phyloP scores from a whole-genome alignment of 2,113 vertebrate genomes.

The Gavialis gangeticus region DNA sequence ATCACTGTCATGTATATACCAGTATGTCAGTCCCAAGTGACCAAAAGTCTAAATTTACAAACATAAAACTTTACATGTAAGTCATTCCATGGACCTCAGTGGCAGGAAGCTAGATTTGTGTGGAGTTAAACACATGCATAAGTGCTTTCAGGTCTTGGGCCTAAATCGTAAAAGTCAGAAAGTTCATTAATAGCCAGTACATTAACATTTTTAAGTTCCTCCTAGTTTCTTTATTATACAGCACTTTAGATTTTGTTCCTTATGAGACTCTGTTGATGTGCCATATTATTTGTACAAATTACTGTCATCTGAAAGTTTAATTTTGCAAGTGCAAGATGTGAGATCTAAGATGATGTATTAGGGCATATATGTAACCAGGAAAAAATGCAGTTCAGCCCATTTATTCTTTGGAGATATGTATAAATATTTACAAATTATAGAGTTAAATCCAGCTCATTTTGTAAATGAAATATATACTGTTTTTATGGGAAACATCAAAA shows the following conservation, averaged over 20 bases:
- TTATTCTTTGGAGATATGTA: constrained; percentile 80
- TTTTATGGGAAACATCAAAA: constrained; percentile 67
- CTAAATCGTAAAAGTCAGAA: background rate
- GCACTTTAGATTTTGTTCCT: constrained; percentile 30
- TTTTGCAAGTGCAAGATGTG: constrained; percentile 75
- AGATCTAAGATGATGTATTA: constrained; percentile 76
- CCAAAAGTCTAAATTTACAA: background rate
- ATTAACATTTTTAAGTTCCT: background rate
- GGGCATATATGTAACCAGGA: constrained; percentile 77
- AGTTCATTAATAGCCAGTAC: background rate
- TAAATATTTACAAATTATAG: constrained; percentile 83
- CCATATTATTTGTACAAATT: constrained; percentile 59
- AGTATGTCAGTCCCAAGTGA: background rate
- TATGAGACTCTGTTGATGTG: constrained; percentile 27
- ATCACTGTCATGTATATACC: background rate
- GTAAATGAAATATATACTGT: constrained; percentile 77
- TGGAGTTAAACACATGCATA: background rate
- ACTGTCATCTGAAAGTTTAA: constrained; percentile 71
- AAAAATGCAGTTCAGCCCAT: constrained; percentile 78
- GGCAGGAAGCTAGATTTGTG: background rate
- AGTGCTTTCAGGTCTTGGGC: background rate
- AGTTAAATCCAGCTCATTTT: constrained; percentile 79
- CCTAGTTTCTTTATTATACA: constrained; percentile 46
- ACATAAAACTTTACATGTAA: background rate
- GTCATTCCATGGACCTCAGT: background rate